Evolutionary conservation across 2,113 vertebrate genomes (phyloP).

Genomic region (Vombatus ursinus): DNA sequence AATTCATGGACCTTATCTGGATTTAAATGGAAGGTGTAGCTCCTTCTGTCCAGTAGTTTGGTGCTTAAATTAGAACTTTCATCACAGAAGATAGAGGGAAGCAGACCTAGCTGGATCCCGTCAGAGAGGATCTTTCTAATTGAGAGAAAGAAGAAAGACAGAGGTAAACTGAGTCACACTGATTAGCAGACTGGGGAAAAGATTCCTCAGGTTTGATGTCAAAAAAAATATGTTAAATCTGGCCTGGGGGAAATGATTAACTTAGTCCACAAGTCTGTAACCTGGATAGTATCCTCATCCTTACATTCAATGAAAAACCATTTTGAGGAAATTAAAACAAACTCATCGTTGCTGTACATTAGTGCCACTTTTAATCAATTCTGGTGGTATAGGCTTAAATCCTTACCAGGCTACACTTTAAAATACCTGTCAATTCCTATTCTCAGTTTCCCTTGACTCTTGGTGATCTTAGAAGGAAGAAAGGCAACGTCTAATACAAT

Average conservation of each 20-base stretch:
- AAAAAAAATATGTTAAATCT: background rate
- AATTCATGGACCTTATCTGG: background rate
- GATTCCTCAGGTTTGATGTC: background rate
- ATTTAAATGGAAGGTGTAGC: background rate
- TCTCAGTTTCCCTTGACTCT: background rate
- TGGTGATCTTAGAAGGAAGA: background rate
- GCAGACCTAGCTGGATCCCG: accelerated
- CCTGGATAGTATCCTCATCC: background rate
- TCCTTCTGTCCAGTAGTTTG: background rate
- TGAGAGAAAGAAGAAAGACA: background rate
- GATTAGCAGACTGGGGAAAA: background rate
- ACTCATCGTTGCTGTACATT: background rate
- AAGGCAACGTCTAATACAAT: background rate
- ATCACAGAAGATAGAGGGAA: background rate
- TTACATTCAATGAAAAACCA: background rate
- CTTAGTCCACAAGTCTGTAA: background rate
- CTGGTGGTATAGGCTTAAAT: background rate
- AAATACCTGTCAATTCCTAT: background rate
- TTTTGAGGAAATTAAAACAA: slow-evolving; percentile 3
- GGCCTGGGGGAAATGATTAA: background rate
- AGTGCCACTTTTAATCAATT: background rate
- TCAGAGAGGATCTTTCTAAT: no score
- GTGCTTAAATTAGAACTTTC: background rate
- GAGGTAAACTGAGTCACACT: background rate
- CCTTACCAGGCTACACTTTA: background rate